Evolutionary conservation across 2,797 vertebrate genomes (phyloP), one percentile per base, ranked within the genome.

Genomic region (Typhlichthys eigenmanni): DNA sequence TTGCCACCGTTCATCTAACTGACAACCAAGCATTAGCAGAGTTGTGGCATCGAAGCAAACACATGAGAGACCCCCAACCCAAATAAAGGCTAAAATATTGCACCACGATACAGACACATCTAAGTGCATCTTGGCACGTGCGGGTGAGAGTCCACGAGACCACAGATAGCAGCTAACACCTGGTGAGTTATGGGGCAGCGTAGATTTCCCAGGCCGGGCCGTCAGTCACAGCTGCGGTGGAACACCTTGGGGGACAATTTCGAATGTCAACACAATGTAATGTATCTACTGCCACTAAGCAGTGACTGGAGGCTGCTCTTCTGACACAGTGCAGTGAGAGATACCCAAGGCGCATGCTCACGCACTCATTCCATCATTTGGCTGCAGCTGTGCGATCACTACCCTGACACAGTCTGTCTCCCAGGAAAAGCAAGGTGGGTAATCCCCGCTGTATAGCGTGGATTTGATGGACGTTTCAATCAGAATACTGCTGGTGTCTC

Each of bases 201-300:
- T 75, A 76, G 73, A 73, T 83, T 81, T 85, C 76, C 79, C 81
- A 84, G 76, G 82, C 87, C 79, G 78, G 71, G 71, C 83, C 85
- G 90, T 91, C 91, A 90, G 70, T 91, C 91, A 91, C 64, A 69
- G 81, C 74, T 57, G 82, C 74, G 71, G 84, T 34, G 77, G 72
- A 72, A 69, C 76, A 87, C 89, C 89, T 86, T 60, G 1, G 88
- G 24, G 87, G 87, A 88, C 86, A 75, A 85, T 89, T 88, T 81
- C 58, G 71, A 89, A 87, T 88, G 90, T 92, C 86, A 89, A 81
- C 58, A 62, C 74, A 66, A 85, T 79, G 87, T 89, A 91, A 92
- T 91, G 88, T 79, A 88, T 91, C 90, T 89, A 85, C 75, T 87
- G 86, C 85, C 85, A 87, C 83, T 82, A 86, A 90, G 82, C 83